phyloP scores from a whole-genome alignment of 1,140 invertebrate genomes.

The Augochlora pura region DNA sequence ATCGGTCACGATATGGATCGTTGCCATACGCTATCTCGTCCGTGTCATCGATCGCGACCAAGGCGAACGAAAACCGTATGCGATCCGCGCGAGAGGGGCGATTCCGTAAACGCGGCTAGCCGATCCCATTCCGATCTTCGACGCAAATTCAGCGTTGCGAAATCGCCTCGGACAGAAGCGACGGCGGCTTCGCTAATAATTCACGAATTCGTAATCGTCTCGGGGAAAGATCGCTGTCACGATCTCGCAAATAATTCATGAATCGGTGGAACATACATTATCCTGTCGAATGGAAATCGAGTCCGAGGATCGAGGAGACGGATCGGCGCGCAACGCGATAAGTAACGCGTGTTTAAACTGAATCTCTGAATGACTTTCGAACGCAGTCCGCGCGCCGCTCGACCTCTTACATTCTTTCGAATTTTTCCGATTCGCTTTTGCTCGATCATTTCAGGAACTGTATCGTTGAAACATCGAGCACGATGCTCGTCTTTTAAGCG shows the following conservation, averaged over 20 bases:
- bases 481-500: no score
- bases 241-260: slow-evolving; percentile 10
- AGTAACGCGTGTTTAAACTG: background rate
- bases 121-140: background rate
- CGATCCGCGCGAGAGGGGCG: background rate
- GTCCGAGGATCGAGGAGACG: background rate
- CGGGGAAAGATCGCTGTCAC: background rate
- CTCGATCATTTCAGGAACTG: no score
- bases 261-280: background rate
- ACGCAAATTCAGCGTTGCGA: background rate
- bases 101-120: background rate
- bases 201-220: background rate
- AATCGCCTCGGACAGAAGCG: background rate
- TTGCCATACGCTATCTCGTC: background rate
- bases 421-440: no score
- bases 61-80: background rate
- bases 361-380: no score
- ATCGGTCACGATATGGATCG: background rate
- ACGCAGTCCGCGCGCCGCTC: no score
- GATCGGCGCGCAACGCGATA: background rate
- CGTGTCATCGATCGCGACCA: slow-evolving; percentile 3
- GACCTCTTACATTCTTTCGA: no score
- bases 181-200: background rate
- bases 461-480: no score
- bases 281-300: background rate